Percentiles rank a stretch among this genome's conserved stretches.
phyloP scores from a whole-genome alignment of 2,888 invertebrate species.

The Crioceris asparagi region DNA sequence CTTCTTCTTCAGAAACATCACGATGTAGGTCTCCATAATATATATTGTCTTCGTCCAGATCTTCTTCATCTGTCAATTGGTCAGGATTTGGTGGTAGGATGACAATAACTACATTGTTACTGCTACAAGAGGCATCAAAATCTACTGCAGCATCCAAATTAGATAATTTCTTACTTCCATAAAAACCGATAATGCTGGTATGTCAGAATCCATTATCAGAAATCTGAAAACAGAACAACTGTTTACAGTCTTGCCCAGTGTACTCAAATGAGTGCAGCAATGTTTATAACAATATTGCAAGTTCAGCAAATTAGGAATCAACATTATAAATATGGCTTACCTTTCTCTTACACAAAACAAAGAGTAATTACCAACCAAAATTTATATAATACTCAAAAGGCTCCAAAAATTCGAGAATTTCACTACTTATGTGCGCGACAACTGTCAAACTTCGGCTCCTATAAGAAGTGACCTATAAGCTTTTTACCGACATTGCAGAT shows the following conservation, averaged over 20 bases:
- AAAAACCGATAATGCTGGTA: neutral
- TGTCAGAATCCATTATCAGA: neutral
- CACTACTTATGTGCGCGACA: too few relatives aligned
- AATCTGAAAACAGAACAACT: neutral
- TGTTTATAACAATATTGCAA: neutral
- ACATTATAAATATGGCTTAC: too few relatives aligned
- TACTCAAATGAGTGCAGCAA: neutral
- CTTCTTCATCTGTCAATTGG: constrained; percentile 4
- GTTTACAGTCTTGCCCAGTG: neutral
- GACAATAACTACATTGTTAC: constrained; percentile 5
- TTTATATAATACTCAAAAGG: too few relatives aligned
- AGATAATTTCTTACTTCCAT: neutral
- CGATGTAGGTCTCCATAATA: neutral
- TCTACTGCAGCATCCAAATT: constrained; percentile 4
- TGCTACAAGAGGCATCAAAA: constrained; percentile 2
- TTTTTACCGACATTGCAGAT: too few relatives aligned
- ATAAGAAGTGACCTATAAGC: too few relatives aligned
- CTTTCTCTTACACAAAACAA: too few relatives aligned
- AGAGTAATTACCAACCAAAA: too few relatives aligned
- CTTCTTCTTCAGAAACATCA: neutral
- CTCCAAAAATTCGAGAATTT: too few relatives aligned
- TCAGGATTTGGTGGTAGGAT: constrained; percentile 7
- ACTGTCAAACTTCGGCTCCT: too few relatives aligned
- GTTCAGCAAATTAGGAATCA: neutral
- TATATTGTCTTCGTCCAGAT: neutral